These are phyloP conservation scores for Micrasema minimum DNA, from an alignment of 1,140 invertebrate genomes.

Conservation along the genomic window DNA sequence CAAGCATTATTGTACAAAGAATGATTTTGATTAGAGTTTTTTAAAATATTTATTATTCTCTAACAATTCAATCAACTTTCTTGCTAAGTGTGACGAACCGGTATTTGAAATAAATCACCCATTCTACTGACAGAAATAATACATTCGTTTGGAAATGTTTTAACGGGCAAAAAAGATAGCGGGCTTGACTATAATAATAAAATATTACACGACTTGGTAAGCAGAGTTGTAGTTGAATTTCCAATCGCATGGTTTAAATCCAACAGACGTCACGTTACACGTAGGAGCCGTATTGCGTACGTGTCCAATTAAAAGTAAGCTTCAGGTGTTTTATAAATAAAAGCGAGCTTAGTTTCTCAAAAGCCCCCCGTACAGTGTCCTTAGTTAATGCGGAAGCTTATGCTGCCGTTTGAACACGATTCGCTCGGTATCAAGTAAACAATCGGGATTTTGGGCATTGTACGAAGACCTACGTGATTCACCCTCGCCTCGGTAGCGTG, in stretches of 20 bases:
- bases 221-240: not conserved
- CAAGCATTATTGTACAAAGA: too few species aligned
- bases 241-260: too few species aligned
- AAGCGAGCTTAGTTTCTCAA: slow-evolving; percentile 16
- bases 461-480: not conserved
- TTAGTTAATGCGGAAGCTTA: slow-evolving; percentile 5
- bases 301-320: slow-evolving; percentile 10
- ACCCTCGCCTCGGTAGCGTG: too few species aligned
- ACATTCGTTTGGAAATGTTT: not conserved
- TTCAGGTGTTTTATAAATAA: slow-evolving; percentile 18
- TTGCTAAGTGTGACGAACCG: too few species aligned
- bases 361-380: slow-evolving; percentile 5
- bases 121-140: not conserved
- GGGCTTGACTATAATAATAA: too few species aligned
- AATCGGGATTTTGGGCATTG: slow-evolving; percentile 9
- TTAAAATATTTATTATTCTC: too few species aligned
- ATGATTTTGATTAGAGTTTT: too few species aligned
- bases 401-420: slow-evolving; percentile 4
- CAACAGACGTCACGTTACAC: too few species aligned
- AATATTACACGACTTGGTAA: too few species aligned
- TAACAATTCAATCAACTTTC: too few species aligned
- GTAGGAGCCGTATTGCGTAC: not conserved
- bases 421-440: slow-evolving; percentile 4
- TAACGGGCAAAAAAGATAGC: too few species aligned
- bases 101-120: too few species aligned